A percentile compares a stretch with the other conserved stretches of the same genome.
These are phyloP conservation scores for Enoplosus armatus DNA, from an alignment of 2,797 vertebrate species.

Conservation along the genomic window DNA sequence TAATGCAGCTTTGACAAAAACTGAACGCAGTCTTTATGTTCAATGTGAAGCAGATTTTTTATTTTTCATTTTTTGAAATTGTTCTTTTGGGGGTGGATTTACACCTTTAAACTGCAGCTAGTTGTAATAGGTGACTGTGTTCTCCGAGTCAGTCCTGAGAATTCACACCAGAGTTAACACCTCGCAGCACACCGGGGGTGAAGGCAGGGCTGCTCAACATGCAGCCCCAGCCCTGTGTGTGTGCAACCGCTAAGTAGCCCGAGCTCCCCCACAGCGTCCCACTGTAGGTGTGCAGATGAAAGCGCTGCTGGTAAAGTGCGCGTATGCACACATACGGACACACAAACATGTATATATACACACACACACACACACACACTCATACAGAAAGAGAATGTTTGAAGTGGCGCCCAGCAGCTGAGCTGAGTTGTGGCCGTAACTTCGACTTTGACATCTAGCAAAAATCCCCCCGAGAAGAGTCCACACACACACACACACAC, in stretches of 20 bases:
- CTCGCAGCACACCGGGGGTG: slow-evolving; percentile 23
- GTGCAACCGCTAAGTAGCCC: slow-evolving; percentile 45
- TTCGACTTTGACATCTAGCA: slow-evolving; percentile 53
- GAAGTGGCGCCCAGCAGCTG: slow-evolving; percentile 60
- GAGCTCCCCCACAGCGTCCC: slow-evolving; percentile 60
- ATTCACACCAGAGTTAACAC: slow-evolving; percentile 46
- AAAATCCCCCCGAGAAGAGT: not conserved
- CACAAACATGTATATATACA: slow-evolving; percentile 36
- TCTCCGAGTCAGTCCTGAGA: slow-evolving; percentile 30
- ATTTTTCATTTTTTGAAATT: too few species aligned
- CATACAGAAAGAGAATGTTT: slow-evolving; percentile 44
- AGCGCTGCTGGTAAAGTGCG: slow-evolving; percentile 64
- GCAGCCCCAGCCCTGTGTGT: slow-evolving; percentile 45
- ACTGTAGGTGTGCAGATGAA: slow-evolving; percentile 80
- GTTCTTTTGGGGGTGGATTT: not conserved
- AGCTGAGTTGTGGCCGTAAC: slow-evolving; percentile 54
- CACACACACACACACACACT: slow-evolving; percentile 33
- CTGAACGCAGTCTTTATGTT: too few species aligned
- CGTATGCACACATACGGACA: slow-evolving; percentile 34
- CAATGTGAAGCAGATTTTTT: too few species aligned
- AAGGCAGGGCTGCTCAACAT: slow-evolving; percentile 63
- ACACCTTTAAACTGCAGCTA: slow-evolving; percentile 23
- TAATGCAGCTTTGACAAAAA: too few species aligned
- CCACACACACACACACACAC: not conserved
- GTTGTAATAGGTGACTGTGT: slow-evolving; percentile 2